Conservation (phyloP, 1,140 invertebrate genomes). For the Cydia pomonella region DNA sequence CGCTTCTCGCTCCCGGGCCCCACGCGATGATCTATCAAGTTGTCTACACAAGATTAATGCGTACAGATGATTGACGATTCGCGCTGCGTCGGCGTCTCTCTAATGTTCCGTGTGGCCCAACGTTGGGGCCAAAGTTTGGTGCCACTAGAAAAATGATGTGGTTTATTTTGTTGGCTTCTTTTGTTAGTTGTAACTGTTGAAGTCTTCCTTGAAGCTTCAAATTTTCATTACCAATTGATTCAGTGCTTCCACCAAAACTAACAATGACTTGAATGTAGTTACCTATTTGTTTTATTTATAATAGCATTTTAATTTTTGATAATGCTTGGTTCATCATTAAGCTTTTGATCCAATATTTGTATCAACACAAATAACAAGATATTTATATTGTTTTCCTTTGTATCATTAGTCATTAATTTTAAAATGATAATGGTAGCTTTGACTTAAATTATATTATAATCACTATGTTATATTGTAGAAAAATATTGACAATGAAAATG, state of each 20-base stretch:
- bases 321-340: too few species aligned
- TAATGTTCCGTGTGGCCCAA: conserved; percentile 67
- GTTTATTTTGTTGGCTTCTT: neutral
- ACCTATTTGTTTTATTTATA: too few species aligned
- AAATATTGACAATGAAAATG: neutral
- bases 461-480: neutral
- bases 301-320: too few species aligned
- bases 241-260: too few species aligned
- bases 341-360: conserved; percentile 36
- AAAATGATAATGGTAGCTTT: neutral
- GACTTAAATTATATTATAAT: neutral
- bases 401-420: neutral
- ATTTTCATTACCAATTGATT: too few species aligned
- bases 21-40: conserved; percentile 78
- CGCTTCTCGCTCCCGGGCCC: conserved; percentile 41
- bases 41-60: conserved; percentile 80
- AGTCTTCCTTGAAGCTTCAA: neutral
- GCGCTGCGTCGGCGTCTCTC: conserved; percentile 67
- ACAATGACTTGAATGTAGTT: too few species aligned
- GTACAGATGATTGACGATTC: conserved; percentile 78
- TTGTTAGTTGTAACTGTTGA: neutral
- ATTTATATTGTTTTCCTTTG: neutral
- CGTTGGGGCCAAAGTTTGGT: conserved; percentile 43
- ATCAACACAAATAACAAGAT: neutral
- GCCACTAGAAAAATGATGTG: neutral